phyloP scores from a whole-genome alignment of 2,113 vertebrate genomes.

The Sturnus vulgaris region DNA sequence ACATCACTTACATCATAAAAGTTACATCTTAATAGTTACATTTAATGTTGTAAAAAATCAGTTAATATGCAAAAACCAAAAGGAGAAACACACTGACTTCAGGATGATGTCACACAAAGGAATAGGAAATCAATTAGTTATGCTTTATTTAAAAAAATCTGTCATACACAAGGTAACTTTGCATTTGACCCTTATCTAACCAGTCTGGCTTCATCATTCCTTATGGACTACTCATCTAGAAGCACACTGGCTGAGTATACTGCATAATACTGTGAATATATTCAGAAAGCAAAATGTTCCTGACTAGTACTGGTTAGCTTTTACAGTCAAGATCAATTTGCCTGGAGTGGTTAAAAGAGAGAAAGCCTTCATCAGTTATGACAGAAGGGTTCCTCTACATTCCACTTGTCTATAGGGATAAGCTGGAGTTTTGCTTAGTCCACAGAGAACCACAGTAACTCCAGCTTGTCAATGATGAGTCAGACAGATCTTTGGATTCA shows the following conservation, averaged over 20 bases:
- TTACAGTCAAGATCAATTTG: neutral
- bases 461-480: neutral
- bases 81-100: neutral
- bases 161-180: neutral
- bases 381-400: neutral
- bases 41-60: neutral
- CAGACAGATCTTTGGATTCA: conserved; percentile 27
- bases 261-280: neutral
- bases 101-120: neutral
- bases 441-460: neutral
- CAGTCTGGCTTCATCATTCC: neutral
- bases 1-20: neutral
- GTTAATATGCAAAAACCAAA: neutral
- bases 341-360: neutral
- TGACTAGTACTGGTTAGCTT: neutral
- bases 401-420: neutral
- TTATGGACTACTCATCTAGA: neutral
- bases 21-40: neutral
- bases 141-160: neutral
- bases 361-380: neutral
- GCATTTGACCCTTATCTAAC: neutral
- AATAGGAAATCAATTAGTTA: neutral
- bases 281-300: neutral
- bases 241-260: neutral
- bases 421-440: neutral